Base-by-base conservation (phyloP, 2,888 invertebrate species). In the Drosophila meridiana region DNA sequence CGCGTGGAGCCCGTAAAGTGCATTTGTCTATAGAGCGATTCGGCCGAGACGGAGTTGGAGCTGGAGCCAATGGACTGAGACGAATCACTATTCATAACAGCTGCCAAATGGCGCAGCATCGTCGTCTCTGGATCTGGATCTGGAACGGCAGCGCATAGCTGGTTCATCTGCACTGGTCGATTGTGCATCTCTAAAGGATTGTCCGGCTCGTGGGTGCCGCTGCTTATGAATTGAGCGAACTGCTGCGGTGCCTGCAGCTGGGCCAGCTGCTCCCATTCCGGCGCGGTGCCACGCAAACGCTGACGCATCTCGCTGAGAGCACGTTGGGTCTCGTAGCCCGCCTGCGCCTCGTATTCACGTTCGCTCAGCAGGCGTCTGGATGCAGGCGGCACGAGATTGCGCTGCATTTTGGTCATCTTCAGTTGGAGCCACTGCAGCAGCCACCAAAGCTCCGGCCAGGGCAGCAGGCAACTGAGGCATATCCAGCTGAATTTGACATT, bases 191-290 rank as follows among this genome's bases (percentile, higher is more conserved):
- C 30, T 7, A 1, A 6, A 6, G 14, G 28, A 7, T 3, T 9
- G 13, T 36, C 28, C 28, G 9, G 13, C 2, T 28, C 14, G 20
- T 58, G 34, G 20, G 14, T 38, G 7, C n/a, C 78, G 9, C 50
- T 60, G n/a, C 42, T 55, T 4, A 63, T 8, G 9, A 56, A 68
- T 7, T 60, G 57, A 0, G 59, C 47, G 20, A 69, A 72, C 4
- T 50, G 20, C 3, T 13, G 48, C 0, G 71, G 52, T 1, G 14
- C 14, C 3, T 30, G 34, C 32, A 76, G 4, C 3, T 56, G 40
- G 0, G 64, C 42, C 50, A 67, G 4, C n/a, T 67, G 40, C 7
- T 75, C 43, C 72, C 63, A 75, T 11, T 28, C 52, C n/a, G 70
- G 63, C n/a, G 57, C 7, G 1, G 42, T 0, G 0, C 8, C 6